These are phyloP conservation scores for Cephus pygmeus DNA, from an alignment of 2,888 invertebrate genomes.

Conservation along the genomic window DNA sequence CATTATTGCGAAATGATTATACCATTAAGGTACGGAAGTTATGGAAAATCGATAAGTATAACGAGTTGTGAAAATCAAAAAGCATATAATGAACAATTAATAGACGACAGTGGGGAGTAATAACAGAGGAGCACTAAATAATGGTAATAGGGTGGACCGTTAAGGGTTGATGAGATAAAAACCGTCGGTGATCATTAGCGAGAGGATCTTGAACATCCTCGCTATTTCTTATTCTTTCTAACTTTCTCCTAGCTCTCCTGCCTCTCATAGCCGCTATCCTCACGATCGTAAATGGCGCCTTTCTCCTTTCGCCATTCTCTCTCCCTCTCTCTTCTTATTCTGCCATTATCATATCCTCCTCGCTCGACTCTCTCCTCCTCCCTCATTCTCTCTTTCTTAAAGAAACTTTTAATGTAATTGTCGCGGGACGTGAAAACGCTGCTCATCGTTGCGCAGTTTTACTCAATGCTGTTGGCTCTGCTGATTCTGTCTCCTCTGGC, in stretches of 20 bases:
- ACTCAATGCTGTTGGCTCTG: neutral
- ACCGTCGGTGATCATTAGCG: conserved; percentile 21
- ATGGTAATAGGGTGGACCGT: conserved; percentile 4
- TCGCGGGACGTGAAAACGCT: conserved; percentile 52
- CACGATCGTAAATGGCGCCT: neutral
- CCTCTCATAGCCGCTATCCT: neutral
- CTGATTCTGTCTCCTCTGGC: neutral
- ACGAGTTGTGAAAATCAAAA: neutral
- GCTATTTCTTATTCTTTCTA: conserved; percentile 9
- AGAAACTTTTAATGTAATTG: conserved; percentile 57
- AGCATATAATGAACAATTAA: neutral
- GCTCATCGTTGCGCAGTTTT: conserved; percentile 25
- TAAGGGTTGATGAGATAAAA: conserved; percentile 13
- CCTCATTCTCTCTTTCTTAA: conserved; percentile 31
- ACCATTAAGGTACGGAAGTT: too few species aligned
- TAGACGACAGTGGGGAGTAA: neutral
- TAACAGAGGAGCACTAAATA: neutral
- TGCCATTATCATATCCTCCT: neutral
- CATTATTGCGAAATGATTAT: too few species aligned
- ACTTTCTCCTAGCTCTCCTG: neutral
- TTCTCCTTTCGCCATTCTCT: neutral
- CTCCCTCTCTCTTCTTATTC: conserved; percentile 12
- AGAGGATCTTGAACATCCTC: neutral
- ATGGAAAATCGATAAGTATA: too few species aligned
- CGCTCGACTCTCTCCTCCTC: conserved; percentile 7